These are phyloP conservation scores for Luehdorfia chinensis DNA, from an alignment of 1,140 invertebrate genomes.

Conservation along the genomic window DNA sequence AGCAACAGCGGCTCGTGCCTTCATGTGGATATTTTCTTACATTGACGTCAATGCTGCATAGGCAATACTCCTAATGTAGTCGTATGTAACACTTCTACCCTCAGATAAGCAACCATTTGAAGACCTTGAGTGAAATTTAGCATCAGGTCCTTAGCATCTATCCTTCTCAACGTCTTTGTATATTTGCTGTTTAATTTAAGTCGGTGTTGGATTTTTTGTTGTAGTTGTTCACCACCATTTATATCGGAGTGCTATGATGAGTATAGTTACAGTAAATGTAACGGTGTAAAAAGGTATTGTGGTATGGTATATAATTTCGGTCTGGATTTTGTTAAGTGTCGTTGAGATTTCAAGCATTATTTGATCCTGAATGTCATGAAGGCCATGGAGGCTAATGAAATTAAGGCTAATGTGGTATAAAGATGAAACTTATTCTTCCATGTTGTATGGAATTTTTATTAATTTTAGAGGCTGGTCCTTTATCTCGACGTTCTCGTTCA, in stretches of 20 bases:
- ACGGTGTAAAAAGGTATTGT: neutral
- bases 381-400: conserved; percentile 19
- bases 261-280: neutral
- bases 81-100: too few relatives aligned
- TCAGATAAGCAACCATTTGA: neutral
- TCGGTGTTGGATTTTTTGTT: neutral
- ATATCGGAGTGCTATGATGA: neutral
- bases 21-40: neutral
- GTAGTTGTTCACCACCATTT: neutral
- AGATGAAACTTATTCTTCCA: conserved; percentile 1
- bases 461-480: conserved; percentile 29
- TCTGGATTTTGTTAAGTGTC: conserved; percentile 13
- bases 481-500: conserved; percentile 25
- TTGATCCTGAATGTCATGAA: conserved; percentile 22
- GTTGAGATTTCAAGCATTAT: conserved; percentile 18
- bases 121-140: neutral
- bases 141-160: neutral
- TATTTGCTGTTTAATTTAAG: neutral
- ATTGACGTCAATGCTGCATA: neutral
- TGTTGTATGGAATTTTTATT: conserved; percentile 17
- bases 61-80: neutral
- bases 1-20: neutral
- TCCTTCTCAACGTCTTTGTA: neutral
- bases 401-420: conserved; percentile 13
- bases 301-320: neutral